Base-by-base conservation (phyloP, 92 coral and sea anemone species). In the Blastomussa wellsi region DNA sequence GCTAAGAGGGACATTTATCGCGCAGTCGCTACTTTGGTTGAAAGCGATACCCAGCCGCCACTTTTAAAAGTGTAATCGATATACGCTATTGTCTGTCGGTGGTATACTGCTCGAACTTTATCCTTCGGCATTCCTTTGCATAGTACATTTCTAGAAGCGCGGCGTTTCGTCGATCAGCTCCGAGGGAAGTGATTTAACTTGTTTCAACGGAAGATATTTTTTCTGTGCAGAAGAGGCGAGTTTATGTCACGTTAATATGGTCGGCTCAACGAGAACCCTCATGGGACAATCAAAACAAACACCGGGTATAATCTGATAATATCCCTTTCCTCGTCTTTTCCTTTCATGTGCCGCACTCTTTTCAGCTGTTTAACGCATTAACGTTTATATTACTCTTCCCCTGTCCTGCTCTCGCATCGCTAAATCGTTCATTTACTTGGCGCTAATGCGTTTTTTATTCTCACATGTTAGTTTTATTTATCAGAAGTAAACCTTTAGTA, bases 301-400 rank as follows among this genome's bases (percentile, higher is more conserved):
- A 94, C 52, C 49, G 69, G 55, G 88, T 88, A 89, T 94, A 94
- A 94, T 94, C 93, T 89, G 98, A 94, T 90, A 86, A 92, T 89
- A 87, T 86, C 88, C 82, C 93, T 91, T 88, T 92, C 93, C 93
- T 84, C 66, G 77, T 80, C 78, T 74, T 68, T 66, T 72, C 62
- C 95, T 94, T 94, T 88, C 66, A 92, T 94, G 92, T 94, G 94
- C 95, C 98, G 95, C 95, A 69, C 55, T 20, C 57, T 48, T 74
- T 88, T 93, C 93, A 94, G 91, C 89, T 92, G 95, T 82, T 94
- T 94, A 81, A 79, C 72, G 79, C 95, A 92, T 94, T 94, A 94
- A 72, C 71, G 41, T 51, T 82, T 55, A n/a, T 74, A 57, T 78
- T 57, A 76, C 72, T 55, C 71, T 78, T 82, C 84, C 48, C 68